Percentiles rank a stretch among this genome's conserved stretches.
Conservation (phyloP, 2,113 vertebrate species). For the Sinocyclocheilus anophthalmus region DNA sequence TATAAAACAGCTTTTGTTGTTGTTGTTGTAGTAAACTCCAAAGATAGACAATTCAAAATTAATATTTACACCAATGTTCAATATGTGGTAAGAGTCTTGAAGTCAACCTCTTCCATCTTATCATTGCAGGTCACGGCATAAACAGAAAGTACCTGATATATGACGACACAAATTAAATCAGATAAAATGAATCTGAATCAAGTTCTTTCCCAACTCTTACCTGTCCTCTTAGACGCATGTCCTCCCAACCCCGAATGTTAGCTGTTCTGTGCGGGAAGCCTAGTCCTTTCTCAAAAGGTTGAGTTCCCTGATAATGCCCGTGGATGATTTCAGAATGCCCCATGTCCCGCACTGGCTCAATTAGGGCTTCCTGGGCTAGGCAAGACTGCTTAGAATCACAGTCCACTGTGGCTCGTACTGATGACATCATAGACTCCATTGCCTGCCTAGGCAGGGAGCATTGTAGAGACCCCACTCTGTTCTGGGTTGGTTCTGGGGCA, state of each 20-base stretch:
- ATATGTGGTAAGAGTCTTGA: too few relatives aligned
- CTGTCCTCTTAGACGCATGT: constrained; percentile 73
- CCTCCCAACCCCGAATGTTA: constrained; percentile 76
- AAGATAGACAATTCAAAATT: too few relatives aligned
- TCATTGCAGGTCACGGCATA: neutral
- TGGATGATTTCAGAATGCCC: constrained; percentile 78
- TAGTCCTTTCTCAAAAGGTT: constrained; percentile 79
- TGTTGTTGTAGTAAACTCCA: too few relatives aligned
- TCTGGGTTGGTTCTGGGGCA: constrained; percentile 69
- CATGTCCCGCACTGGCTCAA: constrained; percentile 79
- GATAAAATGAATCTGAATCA: neutral
- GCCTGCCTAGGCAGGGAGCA: constrained; percentile 70
- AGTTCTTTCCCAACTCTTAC: constrained; percentile 61
- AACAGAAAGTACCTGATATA: neutral
- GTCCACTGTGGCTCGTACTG: constrained; percentile 68
- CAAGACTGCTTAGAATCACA: constrained; percentile 64
- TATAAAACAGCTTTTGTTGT: too few relatives aligned
- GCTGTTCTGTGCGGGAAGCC: constrained; percentile 76
- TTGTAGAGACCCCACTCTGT: constrained; percentile 71
- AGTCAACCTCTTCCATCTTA: neutral
- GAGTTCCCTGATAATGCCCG: constrained; percentile 77
- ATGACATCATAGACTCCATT: constrained; percentile 72
- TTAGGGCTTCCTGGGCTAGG: constrained; percentile 74
- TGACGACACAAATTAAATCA: neutral
- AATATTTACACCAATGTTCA: too few relatives aligned